Conservation (phyloP, 1,140 invertebrate species). For the Bombus huntii region DNA sequence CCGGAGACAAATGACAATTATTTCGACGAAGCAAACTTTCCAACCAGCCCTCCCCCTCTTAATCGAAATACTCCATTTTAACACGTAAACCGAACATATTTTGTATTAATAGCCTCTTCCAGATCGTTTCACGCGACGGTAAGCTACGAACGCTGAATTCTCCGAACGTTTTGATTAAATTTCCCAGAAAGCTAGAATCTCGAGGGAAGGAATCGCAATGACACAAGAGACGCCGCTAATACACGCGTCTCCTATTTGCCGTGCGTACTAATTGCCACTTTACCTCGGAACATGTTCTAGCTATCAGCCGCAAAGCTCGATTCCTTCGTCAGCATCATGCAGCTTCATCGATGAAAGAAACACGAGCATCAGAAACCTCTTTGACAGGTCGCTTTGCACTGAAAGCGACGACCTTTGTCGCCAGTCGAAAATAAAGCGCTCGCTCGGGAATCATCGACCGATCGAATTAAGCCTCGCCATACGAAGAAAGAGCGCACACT, state of each 20-base stretch:
- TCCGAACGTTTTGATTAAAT: background rate
- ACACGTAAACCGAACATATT: background rate
- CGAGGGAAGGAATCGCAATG: background rate
- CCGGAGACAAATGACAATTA: conserved; percentile 16
- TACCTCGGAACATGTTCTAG: background rate
- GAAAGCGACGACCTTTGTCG: background rate
- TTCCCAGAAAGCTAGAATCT: background rate
- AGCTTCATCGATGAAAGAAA: background rate
- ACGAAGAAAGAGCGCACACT: too few species aligned
- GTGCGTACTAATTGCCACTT: conserved; percentile 22
- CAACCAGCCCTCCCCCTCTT: background rate
- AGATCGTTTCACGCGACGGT: background rate
- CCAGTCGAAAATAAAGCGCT: background rate
- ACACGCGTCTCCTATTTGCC: background rate
- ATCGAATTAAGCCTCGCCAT: background rate
- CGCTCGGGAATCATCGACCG: background rate
- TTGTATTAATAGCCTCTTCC: background rate
- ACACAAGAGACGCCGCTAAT: background rate
- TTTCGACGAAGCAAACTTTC: background rate
- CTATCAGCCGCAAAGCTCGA: background rate
- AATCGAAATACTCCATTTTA: background rate
- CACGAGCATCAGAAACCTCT: background rate
- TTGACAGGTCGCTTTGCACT: background rate
- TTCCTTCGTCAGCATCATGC: background rate
- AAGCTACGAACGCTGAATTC: background rate